Conservation (phyloP, 2,797 vertebrate species). For the Chloroceryle amazona region DNA sequence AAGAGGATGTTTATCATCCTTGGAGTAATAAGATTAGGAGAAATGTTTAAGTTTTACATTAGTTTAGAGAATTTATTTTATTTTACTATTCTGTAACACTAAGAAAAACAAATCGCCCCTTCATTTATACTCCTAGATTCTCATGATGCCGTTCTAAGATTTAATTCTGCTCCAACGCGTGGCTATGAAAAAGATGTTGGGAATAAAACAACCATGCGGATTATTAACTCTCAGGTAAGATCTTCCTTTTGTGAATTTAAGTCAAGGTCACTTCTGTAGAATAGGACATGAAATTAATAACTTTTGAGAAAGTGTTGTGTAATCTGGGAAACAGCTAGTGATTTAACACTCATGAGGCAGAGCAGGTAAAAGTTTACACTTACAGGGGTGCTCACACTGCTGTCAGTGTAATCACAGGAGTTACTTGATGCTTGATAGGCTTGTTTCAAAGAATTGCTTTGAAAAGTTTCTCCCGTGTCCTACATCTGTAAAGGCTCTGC, state of each 20-base stretch:
- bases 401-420: background rate
- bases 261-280: background rate
- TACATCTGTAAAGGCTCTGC: background rate
- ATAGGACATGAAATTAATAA: background rate
- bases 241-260: background rate
- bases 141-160: slow-evolving; percentile 95
- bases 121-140: slow-evolving; percentile 86
- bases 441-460: background rate
- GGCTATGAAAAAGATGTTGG: slow-evolving; percentile 96
- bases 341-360: background rate
- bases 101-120: slow-evolving; percentile 15
- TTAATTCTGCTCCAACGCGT: slow-evolving; percentile 94
- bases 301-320: background rate
- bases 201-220: slow-evolving; percentile 95
- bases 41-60: background rate
- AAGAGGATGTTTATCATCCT: background rate
- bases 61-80: background rate
- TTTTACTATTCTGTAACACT: background rate
- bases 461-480: background rate
- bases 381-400: background rate
- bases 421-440: background rate
- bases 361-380: background rate
- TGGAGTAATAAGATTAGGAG: background rate
- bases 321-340: background rate
- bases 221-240: slow-evolving; percentile 98